Conservation (phyloP, 2,797 vertebrate species). For the Pogoniulus pusillus region DNA sequence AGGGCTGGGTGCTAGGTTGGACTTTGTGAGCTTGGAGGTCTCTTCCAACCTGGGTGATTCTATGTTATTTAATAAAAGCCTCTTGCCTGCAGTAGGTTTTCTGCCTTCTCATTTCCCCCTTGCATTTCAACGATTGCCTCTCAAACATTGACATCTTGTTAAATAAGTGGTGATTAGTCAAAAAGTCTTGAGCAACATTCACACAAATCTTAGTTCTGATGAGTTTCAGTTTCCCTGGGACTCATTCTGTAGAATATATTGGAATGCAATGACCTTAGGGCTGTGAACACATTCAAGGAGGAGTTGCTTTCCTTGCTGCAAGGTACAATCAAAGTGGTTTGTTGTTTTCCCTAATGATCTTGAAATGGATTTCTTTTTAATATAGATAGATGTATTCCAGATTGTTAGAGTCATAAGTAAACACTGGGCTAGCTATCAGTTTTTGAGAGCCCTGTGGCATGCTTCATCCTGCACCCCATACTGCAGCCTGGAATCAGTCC, state of each 20-base stretch:
- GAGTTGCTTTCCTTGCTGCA: background rate
- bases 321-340: background rate
- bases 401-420: background rate
- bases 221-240: background rate
- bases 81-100: background rate
- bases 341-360: background rate
- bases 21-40: too few species aligned
- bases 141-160: background rate
- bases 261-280: background rate
- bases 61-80: background rate
- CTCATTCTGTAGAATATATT: background rate
- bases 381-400: too few species aligned
- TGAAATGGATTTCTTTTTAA: background rate
- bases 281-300: background rate
- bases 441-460: background rate
- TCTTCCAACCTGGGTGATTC: too few species aligned
- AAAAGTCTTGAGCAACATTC: background rate
- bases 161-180: background rate
- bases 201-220: background rate
- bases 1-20: too few species aligned
- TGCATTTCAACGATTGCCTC: background rate
- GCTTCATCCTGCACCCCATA: background rate
- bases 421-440: background rate
- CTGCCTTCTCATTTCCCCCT: background rate
- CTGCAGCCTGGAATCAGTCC: background rate